Conservation (phyloP, 2,888 invertebrate genomes). For the Smittia aterrima region DNA sequence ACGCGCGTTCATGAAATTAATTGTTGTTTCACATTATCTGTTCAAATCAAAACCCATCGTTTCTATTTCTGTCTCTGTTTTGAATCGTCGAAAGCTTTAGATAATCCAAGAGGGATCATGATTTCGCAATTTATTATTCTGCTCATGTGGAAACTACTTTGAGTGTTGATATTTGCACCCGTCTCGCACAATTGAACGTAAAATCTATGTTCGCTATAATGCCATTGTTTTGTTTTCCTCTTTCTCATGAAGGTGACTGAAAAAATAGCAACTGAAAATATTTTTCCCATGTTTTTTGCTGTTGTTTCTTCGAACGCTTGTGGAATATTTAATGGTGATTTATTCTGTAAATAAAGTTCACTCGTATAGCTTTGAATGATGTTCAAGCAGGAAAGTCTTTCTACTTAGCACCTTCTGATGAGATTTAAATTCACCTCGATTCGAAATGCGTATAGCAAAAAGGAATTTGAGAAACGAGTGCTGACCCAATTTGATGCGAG, state of each 20-base stretch:
- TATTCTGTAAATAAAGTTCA: constrained; percentile 39
- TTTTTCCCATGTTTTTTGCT: neutral
- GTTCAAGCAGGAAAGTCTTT: neutral
- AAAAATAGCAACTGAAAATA: neutral
- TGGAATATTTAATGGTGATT: constrained; percentile 41
- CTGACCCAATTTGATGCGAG: constrained; percentile 40
- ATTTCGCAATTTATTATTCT: constrained; percentile 27
- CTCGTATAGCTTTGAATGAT: constrained; percentile 15
- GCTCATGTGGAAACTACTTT: constrained; percentile 26
- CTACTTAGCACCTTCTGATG: neutral
- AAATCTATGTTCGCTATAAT: constrained; percentile 22
- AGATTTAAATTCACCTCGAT: neutral
- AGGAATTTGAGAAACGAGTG: constrained; percentile 1
- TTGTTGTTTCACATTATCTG: neutral
- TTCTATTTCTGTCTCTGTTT: neutral
- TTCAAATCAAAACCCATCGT: neutral
- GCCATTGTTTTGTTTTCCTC: neutral
- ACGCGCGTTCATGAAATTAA: neutral
- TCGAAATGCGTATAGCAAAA: neutral
- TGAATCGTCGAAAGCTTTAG: neutral
- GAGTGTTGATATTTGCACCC: constrained; percentile 41
- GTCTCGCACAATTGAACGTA: constrained; percentile 39
- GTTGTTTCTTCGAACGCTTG: constrained; percentile 25
- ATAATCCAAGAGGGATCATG: constrained; percentile 18
- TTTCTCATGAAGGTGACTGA: neutral